Percentiles rank a stretch among this genome's conserved stretches.
phyloP scores from a whole-genome alignment of 2,797 vertebrate genomes.

The Phrynocephalus vlangalii region DNA sequence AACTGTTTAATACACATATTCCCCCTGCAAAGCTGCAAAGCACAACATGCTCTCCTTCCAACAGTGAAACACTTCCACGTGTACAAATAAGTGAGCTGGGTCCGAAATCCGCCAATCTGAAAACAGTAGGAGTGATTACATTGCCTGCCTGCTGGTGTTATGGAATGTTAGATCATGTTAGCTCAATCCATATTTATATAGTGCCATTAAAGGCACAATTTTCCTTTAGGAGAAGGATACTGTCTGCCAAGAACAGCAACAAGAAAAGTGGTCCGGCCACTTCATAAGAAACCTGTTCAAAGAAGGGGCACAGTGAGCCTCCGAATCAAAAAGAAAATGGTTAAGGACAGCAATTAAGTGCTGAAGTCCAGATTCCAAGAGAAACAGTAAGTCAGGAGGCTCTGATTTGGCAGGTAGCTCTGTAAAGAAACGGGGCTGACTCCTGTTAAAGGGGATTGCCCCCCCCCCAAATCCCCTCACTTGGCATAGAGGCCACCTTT shows the following conservation, averaged over 20 bases:
- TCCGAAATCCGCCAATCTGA: background rate
- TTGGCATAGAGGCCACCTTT: too few species aligned
- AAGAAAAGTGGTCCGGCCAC: constrained; percentile 25
- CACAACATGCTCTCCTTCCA: background rate
- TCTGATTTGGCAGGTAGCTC: constrained; percentile 50
- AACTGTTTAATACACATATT: constrained; percentile 4
- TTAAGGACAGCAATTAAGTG: constrained; percentile 44
- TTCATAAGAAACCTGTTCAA: constrained; percentile 63
- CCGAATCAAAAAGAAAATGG: constrained; percentile 56
- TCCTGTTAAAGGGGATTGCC: too few species aligned
- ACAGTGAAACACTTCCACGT: constrained; percentile 21
- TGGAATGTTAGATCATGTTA: constrained; percentile 52
- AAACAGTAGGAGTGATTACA: background rate
- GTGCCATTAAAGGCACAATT: constrained; percentile 42
- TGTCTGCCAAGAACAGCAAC: constrained; percentile 55
- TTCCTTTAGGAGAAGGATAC: background rate
- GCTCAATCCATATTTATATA: constrained; percentile 50
- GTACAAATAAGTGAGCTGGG: background rate
- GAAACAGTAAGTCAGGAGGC: constrained; percentile 53
- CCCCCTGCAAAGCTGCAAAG: background rate
- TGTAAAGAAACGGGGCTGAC: constrained; percentile 6
- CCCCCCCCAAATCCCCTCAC: too few species aligned
- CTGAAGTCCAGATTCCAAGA: constrained; percentile 41
- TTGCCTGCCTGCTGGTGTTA: accelerated
- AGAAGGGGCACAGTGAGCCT: constrained; percentile 48